Evolutionary conservation across 92 coral and sea anemone genomes (phyloP).

Genomic region (Porites rus): DNA sequence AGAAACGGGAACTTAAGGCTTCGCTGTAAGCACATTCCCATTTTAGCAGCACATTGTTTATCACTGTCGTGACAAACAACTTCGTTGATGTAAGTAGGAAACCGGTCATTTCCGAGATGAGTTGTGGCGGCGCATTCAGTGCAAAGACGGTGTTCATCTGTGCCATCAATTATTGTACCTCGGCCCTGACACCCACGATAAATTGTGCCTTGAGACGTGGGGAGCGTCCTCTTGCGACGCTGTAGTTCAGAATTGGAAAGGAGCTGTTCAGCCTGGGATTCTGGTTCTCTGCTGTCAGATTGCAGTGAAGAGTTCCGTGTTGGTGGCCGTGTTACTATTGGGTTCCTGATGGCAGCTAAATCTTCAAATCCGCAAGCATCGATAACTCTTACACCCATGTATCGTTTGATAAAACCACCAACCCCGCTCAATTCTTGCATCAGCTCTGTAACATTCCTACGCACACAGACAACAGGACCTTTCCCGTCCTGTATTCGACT

Average conservation of each 20-base stretch:
- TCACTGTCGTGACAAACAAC: slow-evolving; percentile 52
- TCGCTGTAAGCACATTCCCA: slow-evolving; percentile 35
- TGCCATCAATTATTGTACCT: slow-evolving; percentile 28
- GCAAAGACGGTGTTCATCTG: slow-evolving; percentile 47
- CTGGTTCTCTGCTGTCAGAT: background rate
- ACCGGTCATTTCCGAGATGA: slow-evolving; percentile 19
- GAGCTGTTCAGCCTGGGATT: background rate
- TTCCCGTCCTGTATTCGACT: background rate
- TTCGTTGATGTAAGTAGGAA: slow-evolving; percentile 72
- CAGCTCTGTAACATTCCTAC: slow-evolving; percentile 25
- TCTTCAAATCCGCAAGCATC: slow-evolving; percentile 58
- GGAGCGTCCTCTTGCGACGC: slow-evolving; percentile 27
- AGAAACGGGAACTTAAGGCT: slow-evolving; percentile 32
- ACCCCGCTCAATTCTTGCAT: slow-evolving; percentile 25
- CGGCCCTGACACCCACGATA: slow-evolving; percentile 46
- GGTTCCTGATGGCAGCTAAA: background rate
- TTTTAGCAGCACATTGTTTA: slow-evolving; percentile 5
- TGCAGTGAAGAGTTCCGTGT: background rate
- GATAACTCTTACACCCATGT: slow-evolving; percentile 23
- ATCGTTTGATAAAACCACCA: slow-evolving; percentile 52
- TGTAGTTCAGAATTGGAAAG: background rate
- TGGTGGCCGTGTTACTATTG: background rate
- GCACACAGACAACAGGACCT: slow-evolving; percentile 34
- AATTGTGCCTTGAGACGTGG: slow-evolving; percentile 33
- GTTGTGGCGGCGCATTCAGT: slow-evolving; percentile 62